These are phyloP conservation scores for Crypturellus tataupa DNA, from an alignment of 2,797 vertebrate genomes.

Conservation along the genomic window DNA sequence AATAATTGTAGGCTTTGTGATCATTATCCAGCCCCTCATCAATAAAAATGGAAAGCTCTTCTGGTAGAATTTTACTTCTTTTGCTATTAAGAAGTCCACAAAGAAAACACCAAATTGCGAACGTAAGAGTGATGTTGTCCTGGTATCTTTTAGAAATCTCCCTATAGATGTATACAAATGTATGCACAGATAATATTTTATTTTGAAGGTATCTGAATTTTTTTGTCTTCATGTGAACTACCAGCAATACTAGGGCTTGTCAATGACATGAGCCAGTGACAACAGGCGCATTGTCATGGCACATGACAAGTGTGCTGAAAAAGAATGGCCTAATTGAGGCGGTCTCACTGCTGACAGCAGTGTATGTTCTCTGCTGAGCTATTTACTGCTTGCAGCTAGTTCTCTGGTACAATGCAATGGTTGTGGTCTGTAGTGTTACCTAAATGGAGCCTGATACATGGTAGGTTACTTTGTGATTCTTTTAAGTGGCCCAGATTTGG, in stretches of 20 bases:
- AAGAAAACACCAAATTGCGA: background rate
- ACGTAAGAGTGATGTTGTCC: background rate
- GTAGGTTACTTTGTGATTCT: background rate
- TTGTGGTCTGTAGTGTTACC: background rate
- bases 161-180: no score
- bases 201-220: background rate
- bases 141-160: background rate
- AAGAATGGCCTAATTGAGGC: background rate
- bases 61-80: background rate
- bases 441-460: background rate
- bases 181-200: background rate
- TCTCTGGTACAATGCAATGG: background rate
- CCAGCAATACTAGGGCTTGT: background rate
- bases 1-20: background rate
- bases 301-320: background rate
- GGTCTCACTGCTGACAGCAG: background rate
- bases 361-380: background rate
- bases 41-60: background rate
- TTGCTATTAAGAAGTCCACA: background rate
- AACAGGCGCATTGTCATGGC: background rate
- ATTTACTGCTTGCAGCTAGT: background rate
- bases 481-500: background rate
- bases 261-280: background rate
- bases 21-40: rapidly evolving
- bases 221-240: background rate